Percentiles rank a stretch among this genome's conserved stretches.
Evolutionary conservation across 2,113 vertebrate genomes (phyloP).

Genomic region (Macroglossus sobrinus): DNA sequence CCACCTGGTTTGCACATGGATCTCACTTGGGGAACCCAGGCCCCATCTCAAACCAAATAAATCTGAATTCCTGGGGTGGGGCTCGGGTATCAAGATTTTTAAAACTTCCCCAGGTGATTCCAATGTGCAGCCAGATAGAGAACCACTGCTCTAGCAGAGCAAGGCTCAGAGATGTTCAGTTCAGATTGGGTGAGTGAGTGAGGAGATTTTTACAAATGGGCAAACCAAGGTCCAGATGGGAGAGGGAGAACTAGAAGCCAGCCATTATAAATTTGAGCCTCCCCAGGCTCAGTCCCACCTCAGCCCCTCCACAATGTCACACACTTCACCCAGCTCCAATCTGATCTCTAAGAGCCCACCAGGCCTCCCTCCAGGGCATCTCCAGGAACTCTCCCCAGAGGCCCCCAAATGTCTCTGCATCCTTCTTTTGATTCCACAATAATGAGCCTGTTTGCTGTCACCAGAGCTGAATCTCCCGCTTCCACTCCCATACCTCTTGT

Average conservation of each 20-base stretch:
- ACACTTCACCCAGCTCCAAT: background rate
- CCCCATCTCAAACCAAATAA: background rate
- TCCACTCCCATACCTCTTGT: background rate
- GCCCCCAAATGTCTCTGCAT: background rate
- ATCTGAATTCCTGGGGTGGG: background rate
- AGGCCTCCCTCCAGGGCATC: background rate
- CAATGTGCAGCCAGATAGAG: background rate
- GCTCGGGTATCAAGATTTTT: background rate
- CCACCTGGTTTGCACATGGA: background rate
- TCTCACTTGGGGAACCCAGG: background rate
- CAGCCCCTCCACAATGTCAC: background rate
- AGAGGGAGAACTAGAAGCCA: background rate
- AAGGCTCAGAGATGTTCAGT: accelerated
- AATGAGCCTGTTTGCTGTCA: background rate
- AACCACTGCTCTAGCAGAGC: background rate
- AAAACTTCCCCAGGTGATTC: background rate
- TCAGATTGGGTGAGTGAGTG: background rate
- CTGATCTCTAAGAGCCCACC: background rate
- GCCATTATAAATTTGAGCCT: background rate
- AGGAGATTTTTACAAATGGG: background rate
- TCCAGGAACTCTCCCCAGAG: background rate
- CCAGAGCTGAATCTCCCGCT: background rate
- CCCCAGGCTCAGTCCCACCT: background rate
- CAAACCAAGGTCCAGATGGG: background rate
- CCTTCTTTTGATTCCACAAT: background rate